phyloP scores from a whole-genome alignment of 2,113 vertebrate genomes.

The Ginglymostoma cirratum region DNA sequence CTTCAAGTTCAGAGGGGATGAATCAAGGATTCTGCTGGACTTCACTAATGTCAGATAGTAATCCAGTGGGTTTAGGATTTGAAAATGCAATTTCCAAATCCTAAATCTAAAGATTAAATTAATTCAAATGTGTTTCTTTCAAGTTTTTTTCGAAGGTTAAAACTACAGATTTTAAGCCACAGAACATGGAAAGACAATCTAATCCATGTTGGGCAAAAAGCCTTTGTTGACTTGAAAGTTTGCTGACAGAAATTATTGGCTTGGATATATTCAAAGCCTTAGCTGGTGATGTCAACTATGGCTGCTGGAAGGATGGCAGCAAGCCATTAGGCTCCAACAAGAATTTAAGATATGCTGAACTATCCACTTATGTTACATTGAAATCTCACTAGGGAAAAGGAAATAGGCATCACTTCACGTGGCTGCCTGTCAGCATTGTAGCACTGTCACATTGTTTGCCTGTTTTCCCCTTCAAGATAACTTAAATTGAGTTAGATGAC shows the following conservation, averaged over 20 bases:
- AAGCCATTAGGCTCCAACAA: conserved; percentile 16
- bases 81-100: neutral
- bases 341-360: conserved; percentile 32
- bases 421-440: neutral
- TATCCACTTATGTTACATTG: neutral
- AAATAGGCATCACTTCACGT: conserved; percentile 12
- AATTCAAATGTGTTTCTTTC: neutral
- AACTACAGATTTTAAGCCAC: neutral
- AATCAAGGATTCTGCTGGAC: neutral
- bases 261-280: neutral
- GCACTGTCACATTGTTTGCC: conserved; percentile 16
- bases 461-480: neutral
- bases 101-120: neutral
- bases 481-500: conserved; percentile 5
- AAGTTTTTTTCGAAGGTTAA: neutral
- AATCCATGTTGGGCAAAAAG: neutral
- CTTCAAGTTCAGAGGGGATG: neutral
- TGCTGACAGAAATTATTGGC: conserved; percentile 2
- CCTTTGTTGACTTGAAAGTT: conserved; percentile 22
- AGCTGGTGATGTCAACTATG: neutral
- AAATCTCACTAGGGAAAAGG: conserved; percentile 10
- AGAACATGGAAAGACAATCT: neutral
- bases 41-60: neutral
- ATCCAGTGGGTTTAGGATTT: neutral
- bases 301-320: neutral